These are phyloP conservation scores for Rhinogobio ventralis DNA, from an alignment of 2,797 vertebrate species.

Conservation along the genomic window DNA sequence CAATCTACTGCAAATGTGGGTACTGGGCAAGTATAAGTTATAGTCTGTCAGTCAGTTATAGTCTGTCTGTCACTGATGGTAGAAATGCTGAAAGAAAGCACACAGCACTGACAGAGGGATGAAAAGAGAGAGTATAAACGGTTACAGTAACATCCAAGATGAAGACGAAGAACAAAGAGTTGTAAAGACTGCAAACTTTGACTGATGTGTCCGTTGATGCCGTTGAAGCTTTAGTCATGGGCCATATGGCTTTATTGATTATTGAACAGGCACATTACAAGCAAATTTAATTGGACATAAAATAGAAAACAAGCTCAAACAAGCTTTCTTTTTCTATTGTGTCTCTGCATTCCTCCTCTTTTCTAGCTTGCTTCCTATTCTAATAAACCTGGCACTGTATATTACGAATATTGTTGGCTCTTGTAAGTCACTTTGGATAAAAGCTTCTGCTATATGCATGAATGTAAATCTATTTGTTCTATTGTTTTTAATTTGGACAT, in stretches of 20 bases:
- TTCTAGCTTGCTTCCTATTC: not conserved
- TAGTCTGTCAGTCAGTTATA: conserved; percentile 3
- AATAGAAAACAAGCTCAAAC: not conserved
- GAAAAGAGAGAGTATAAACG: not conserved
- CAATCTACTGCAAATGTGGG: conserved; percentile 43
- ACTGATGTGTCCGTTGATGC: not conserved
- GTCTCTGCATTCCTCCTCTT: not conserved
- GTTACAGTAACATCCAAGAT: not conserved
- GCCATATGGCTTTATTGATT: conserved; percentile 35
- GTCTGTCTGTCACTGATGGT: not conserved
- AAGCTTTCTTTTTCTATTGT: not conserved
- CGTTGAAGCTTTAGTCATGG: not conserved
- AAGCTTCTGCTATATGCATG: not conserved
- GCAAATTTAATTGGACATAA: not conserved
- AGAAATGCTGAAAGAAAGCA: not conserved
- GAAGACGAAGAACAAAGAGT: conserved; percentile 6
- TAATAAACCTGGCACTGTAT: not conserved
- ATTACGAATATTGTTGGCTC: not conserved
- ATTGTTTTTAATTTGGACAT: not conserved
- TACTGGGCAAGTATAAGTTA: conserved; percentile 4
- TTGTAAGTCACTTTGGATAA: not conserved
- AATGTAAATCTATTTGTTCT: not conserved
- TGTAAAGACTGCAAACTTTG: conserved; percentile 4
- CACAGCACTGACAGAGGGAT: not conserved
- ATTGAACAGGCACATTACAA: not conserved